phyloP scores from a whole-genome alignment of 1,140 invertebrate species.

The Anthonomus grandis region DNA sequence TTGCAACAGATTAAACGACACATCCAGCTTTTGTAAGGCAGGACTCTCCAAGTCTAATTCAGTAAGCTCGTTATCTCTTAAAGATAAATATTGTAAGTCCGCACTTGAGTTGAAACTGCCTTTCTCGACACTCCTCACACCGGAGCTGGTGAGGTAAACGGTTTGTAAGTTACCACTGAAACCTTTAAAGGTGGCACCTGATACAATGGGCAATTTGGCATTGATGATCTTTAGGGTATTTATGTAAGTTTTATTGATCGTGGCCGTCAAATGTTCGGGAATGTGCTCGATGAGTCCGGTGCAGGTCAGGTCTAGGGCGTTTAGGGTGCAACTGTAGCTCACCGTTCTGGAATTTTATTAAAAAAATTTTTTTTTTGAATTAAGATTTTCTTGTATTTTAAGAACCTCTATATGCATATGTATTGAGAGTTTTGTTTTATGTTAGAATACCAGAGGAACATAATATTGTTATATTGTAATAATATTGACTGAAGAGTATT shows the following conservation, averaged over 20 bases:
- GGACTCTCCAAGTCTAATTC: conserved; percentile 12
- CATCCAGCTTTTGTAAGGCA: conserved; percentile 13
- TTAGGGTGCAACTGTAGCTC: conserved; percentile 6
- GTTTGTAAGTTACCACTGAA: conserved; percentile 7
- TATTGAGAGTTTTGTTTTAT: too few relatives aligned
- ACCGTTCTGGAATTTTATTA: not conserved
- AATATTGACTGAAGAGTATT: too few relatives aligned
- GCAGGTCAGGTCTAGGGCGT: conserved; percentile 9
- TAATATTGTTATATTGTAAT: too few relatives aligned
- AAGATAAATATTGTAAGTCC: conserved; percentile 9
- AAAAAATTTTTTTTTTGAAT: too few relatives aligned
- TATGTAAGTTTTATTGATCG: conserved; percentile 12
- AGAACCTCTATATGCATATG: too few relatives aligned
- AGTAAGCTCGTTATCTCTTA: conserved; percentile 24
- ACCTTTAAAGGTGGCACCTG: conserved; percentile 1
- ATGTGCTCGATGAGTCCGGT: not conserved
- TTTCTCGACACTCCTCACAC: conserved; percentile 7
- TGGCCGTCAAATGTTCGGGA: not conserved
- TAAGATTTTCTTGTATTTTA: too few relatives aligned
- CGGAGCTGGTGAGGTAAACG: conserved; percentile 10
- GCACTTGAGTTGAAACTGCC: conserved; percentile 11
- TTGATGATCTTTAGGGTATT: conserved; percentile 1
- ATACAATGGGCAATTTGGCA: conserved; percentile 2
- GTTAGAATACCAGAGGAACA: too few relatives aligned
- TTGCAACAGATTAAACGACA: conserved; percentile 22